These are phyloP conservation scores for Todiramphus saurophagus DNA, from an alignment of 2,113 vertebrate species.

Conservation along the genomic window DNA sequence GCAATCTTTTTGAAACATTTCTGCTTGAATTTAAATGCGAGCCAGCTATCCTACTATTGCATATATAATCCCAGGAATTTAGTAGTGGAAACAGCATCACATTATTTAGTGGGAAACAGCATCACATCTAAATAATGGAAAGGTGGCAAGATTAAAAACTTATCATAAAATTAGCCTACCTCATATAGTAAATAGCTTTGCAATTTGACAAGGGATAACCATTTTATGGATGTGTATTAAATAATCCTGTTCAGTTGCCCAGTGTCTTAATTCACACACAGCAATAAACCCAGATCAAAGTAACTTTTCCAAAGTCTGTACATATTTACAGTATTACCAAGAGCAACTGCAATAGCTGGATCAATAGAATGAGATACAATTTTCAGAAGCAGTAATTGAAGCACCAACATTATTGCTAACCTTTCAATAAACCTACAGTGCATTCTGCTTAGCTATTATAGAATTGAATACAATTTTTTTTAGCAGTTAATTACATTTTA, in stretches of 20 bases:
- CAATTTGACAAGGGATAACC: neutral
- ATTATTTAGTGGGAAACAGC: neutral
- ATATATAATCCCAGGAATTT: neutral
- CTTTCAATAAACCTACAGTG: neutral
- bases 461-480: neutral
- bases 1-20: neutral
- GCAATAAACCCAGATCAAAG: neutral
- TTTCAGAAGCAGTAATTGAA: conserved; percentile 15
- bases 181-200: conserved; percentile 19
- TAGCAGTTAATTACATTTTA: neutral
- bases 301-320: neutral
- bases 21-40: conserved; percentile 27
- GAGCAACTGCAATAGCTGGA: neutral
- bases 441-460: neutral
- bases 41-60: neutral
- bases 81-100: neutral
- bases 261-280: neutral
- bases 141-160: conserved; percentile 12
- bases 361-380: neutral
- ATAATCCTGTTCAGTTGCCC: neutral
- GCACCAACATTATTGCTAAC: neutral
- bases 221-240: conserved; percentile 1
- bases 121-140: conserved; percentile 5
- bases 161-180: neutral
- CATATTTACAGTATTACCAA: neutral